A percentile compares a stretch with the other conserved stretches of the same genome.
phyloP scores from a whole-genome alignment of 2,113 vertebrate genomes.

The Tetrax tetrax region DNA sequence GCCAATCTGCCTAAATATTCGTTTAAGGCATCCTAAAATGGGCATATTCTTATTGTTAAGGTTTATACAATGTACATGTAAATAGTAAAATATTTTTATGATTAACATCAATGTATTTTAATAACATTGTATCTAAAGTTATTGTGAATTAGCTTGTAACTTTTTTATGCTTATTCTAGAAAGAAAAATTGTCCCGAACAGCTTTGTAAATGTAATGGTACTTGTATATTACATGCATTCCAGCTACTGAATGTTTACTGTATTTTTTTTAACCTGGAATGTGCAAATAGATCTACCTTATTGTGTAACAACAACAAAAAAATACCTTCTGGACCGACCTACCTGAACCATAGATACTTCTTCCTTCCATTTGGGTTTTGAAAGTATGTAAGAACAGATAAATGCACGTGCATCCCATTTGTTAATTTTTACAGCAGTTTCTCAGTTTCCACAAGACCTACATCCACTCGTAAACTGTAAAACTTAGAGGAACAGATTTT shows the following conservation, averaged over 20 bases:
- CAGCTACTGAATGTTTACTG: constrained; percentile 75
- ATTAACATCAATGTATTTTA: constrained; percentile 91
- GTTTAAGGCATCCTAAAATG: constrained; percentile 68
- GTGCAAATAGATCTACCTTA: constrained; percentile 65
- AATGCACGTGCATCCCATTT: background rate
- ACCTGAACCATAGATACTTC: constrained; percentile 55
- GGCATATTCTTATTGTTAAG: constrained; percentile 73
- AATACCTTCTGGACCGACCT: constrained; percentile 20
- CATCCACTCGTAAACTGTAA: background rate
- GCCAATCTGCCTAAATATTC: constrained; percentile 64
- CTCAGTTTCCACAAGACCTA: background rate
- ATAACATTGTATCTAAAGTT: constrained; percentile 81
- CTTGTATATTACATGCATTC: constrained; percentile 75
- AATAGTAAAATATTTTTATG: constrained; percentile 95
- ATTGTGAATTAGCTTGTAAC: constrained; percentile 76
- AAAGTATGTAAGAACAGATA: background rate
- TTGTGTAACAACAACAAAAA: constrained; percentile 6
- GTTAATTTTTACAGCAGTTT: background rate
- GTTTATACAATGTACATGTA: constrained; percentile 85
- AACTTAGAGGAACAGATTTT: background rate
- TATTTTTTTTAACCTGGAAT: constrained; percentile 70
- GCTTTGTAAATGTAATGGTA: constrained; percentile 74
- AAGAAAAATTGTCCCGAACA: constrained; percentile 41
- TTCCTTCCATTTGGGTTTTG: background rate
- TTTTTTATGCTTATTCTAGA: constrained; percentile 78